Evolutionary conservation across 2,888 invertebrate species (phyloP), one percentile per base, ranked within the genome.

Genomic region (Rhagonycha lutea): DNA sequence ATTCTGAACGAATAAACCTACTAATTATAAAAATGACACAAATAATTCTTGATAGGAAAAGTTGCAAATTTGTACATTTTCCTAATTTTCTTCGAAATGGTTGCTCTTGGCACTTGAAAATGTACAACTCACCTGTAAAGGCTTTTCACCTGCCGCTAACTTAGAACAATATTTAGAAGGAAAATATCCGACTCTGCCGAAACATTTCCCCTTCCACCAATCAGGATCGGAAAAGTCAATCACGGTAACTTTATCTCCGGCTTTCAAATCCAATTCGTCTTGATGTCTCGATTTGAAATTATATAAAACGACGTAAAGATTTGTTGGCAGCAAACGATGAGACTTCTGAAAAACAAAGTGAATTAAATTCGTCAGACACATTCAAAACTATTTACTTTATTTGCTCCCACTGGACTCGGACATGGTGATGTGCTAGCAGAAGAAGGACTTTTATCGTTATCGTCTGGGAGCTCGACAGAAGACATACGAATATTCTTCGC

Each of bases 161-260:
- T 95, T 94, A 76, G 96, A 95, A 81, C 98, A 97, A 86, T 98
- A 98, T 84, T 97, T 97, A 26, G 97, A 97, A 4, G 98, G 98
- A 86, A 98, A 98, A 89, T 94, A 98, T 11, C 98, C 98, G 69
- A 95, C 92, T 83, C 95, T 92, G 28, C 98, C 97, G 78, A 97
- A 90, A 84, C 96, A 96, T 87, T 97, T 97, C 68, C 98, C 98
- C 89, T 97, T 96, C 98, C 98, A 98, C 98, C 98, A 98, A 85
- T 98, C 97, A 11, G 95, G 95, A 88, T 98, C 98, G 0, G 97
- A 94, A 67, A 96, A 97, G 86, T 98, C 98, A 81, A 96, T 96
- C 75, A 98, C 97, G 11, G 96, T 97, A 72, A 98, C 95, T 88
- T 94, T 92, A 88, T 95, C 95, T 3, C 97, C 97, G 23, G 96